Base-by-base conservation (phyloP, 2,888 invertebrate species). In the Hirtodrosophila histrioides region DNA sequence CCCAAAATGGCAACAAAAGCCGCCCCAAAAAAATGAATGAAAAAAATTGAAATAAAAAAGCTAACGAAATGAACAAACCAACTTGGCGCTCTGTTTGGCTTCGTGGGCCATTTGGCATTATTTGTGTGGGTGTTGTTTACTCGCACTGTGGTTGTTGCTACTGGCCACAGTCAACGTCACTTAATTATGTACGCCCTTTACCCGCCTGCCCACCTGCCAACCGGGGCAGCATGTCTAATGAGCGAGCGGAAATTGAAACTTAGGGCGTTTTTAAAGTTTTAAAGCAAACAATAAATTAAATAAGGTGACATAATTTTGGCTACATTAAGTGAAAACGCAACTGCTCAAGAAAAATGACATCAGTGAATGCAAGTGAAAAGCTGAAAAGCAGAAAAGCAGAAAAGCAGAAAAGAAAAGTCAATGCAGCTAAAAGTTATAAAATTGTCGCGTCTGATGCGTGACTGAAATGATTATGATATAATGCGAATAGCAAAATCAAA, bases 171-270 rank as follows among this genome's bases (percentile, higher is more conserved):
- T 69, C 43, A 46, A 51, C 43, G 39, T 27, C 29, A 62, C 53
- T 60, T 74, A 56, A 76, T 71, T 76, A 74, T 55, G 45, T 36
- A 11, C 23, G 8, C 36, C 46, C 9, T 12, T 10, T 5, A 24
- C 9, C 23, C 37, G 0, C 27, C 27, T 5, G 27, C 35, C 10
- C 4, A 3, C 49, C 7, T 23, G 12, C 44, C 12, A 27, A n/a
- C 9, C 36, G 10, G 11, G 24, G 12, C 41, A 48, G 23, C n/a
- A 24, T 41, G 63, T 54, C 46, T 76, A 80, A 79, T 80, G 74
- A 84, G 75, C 68, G 69, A 83, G 61, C 74, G 80, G 74, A 81
- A 83, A 80, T 77, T 62, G 48, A 80, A 71, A 69, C 81, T 71
- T 71, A 69, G 56, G 54, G 46, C 62, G 24, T 46, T 54, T 33